These are phyloP conservation scores for Pogonognathellus flavescens DNA, from an alignment of 1,140 invertebrate species.

Conservation along the genomic window DNA sequence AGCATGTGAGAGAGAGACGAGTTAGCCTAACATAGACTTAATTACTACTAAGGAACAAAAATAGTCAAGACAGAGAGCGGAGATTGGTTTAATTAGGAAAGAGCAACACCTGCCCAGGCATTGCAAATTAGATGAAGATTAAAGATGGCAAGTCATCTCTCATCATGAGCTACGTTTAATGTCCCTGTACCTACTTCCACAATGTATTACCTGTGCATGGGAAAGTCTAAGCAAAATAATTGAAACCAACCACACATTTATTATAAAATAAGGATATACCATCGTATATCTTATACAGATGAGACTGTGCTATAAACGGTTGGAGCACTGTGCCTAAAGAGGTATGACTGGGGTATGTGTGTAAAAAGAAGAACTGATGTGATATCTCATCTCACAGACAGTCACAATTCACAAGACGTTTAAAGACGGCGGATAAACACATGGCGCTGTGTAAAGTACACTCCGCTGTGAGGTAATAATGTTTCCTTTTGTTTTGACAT, in stretches of 20 bases:
- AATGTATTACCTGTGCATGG: not conserved
- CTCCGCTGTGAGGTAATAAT: constrained; percentile 27
- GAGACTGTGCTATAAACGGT: not conserved
- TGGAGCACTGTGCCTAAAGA: too few species aligned
- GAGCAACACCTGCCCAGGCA: not conserved
- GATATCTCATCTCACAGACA: not conserved
- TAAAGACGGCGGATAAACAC: too few species aligned
- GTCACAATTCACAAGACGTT: not conserved
- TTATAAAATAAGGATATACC: too few species aligned
- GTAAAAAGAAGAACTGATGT: not conserved
- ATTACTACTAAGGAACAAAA: too few species aligned
- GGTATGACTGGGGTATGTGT: not conserved
- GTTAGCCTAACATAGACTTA: too few species aligned
- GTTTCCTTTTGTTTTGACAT: constrained; percentile 49
- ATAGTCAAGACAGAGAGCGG: too few species aligned
- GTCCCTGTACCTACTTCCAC: not conserved
- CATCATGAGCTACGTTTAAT: constrained; percentile 21
- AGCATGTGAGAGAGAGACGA: too few species aligned
- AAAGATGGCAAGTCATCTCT: constrained; percentile 29
- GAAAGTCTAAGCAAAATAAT: not conserved
- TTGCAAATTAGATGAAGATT: constrained; percentile 19
- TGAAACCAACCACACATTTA: not conserved
- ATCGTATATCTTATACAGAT: not conserved
- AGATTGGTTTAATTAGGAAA: too few species aligned
- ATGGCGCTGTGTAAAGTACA: too few species aligned